Conservation (phyloP, 2,888 invertebrate species). For the Escarpia spicata region DNA sequence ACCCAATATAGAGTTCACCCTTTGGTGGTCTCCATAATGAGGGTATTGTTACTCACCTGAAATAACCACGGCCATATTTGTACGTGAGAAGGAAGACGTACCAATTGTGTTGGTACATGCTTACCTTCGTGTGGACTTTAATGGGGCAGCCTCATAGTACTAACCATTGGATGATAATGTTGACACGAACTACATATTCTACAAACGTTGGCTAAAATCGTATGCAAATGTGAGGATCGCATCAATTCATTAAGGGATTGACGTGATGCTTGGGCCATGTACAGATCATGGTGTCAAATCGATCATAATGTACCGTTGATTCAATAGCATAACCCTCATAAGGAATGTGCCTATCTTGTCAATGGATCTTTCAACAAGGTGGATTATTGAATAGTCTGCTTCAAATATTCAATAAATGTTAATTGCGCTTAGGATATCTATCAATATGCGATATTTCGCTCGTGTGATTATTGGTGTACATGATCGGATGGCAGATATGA, state of each 20-base stretch:
- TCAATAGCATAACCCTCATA: background rate
- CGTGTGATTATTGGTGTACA: too few species aligned
- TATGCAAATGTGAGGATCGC: background rate
- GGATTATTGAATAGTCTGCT: background rate
- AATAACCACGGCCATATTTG: background rate
- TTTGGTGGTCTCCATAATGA: too few species aligned
- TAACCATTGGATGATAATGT: background rate
- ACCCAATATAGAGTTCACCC: too few species aligned
- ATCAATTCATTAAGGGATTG: background rate
- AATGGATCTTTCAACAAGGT: background rate
- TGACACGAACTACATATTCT: background rate
- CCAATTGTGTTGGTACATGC: background rate
- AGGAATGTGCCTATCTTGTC: background rate
- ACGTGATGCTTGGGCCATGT: too few species aligned
- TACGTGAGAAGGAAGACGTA: background rate
- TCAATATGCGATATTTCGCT: too few species aligned
- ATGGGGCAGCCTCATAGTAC: background rate
- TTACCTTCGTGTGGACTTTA: background rate
- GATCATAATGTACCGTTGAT: background rate
- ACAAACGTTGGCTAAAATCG: background rate
- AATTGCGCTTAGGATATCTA: too few species aligned
- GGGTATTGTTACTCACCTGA: too few species aligned
- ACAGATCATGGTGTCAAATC: background rate
- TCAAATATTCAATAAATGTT: background rate
- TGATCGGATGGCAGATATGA: too few species aligned